A percentile compares a stretch with the other conserved stretches of the same genome.
Conservation (phyloP, 1,140 invertebrate species). For the Oreohelix idahoensis region DNA sequence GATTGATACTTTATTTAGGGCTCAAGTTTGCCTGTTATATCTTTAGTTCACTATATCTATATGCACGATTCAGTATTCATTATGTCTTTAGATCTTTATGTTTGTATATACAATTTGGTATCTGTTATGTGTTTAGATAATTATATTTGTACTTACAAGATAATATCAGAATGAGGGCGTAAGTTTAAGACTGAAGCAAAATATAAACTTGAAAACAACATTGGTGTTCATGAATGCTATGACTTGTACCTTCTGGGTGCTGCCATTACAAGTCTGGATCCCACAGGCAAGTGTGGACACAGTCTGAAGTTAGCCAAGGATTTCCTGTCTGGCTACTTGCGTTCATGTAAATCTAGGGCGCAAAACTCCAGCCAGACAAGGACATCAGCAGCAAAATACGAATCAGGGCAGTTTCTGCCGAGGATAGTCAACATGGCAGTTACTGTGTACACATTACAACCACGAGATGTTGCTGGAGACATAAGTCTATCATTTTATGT, state of each 20-base stretch:
- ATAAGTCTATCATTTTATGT: not conserved
- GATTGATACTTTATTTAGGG: no score
- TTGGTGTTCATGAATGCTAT: not conserved
- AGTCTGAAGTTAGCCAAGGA: not conserved
- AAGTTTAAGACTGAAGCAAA: not conserved
- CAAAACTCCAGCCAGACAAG: not conserved
- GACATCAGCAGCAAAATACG: not conserved
- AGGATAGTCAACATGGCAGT: not conserved
- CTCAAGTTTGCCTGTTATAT: no score
- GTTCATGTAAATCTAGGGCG: not conserved
- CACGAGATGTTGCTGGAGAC: not conserved
- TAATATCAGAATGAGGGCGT: no score
- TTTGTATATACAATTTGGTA: no score
- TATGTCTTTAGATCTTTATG: no score
- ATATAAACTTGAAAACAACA: not conserved
- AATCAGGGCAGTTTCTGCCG: not conserved
- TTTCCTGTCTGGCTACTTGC: not conserved
- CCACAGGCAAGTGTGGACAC: not conserved
- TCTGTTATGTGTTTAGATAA: no score
- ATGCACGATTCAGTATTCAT: no score
- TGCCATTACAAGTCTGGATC: not conserved
- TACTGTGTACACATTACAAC: not conserved
- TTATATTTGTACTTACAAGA: no score
- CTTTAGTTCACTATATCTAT: no score
- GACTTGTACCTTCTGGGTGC: not conserved